Percentiles rank a stretch among this genome's conserved stretches.
phyloP scores from a whole-genome alignment of 2,113 vertebrate species.

The Trachemys scripta region DNA sequence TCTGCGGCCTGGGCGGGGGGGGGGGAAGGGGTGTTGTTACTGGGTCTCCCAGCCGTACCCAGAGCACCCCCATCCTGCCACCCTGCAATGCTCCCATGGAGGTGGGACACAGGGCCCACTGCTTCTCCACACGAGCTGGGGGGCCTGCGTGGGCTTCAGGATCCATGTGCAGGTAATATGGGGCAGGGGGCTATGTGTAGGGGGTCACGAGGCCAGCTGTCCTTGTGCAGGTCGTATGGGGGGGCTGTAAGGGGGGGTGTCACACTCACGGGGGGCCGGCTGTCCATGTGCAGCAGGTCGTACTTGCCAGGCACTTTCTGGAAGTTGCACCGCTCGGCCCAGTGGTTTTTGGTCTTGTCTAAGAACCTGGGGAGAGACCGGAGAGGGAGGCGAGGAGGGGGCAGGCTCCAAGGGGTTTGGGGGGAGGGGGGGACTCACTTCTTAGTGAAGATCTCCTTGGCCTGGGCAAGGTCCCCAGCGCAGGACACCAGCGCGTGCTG shows the following conservation, averaged over 20 bases:
- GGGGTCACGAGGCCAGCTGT: too few species aligned
- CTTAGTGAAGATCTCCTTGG: slow-evolving; percentile 89
- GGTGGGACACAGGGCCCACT: neutral
- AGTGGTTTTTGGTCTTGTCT: slow-evolving; percentile 92
- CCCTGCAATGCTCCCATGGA: too few species aligned
- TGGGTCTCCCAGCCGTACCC: neutral
- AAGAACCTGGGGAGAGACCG: slow-evolving; percentile 81
- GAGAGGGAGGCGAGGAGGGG: neutral
- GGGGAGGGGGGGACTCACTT: slow-evolving; percentile 79
- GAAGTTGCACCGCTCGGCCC: slow-evolving; percentile 83
- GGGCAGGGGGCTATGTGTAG: neutral
- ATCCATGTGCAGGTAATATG: neutral
- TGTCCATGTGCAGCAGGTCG: slow-evolving; percentile 90
- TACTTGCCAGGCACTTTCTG: slow-evolving; percentile 91
- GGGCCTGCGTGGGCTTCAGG: too few species aligned
- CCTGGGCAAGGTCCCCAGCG: slow-evolving; percentile 84
- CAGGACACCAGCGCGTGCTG: slow-evolving; percentile 83
- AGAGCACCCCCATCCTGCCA: too few species aligned
- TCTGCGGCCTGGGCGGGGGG: neutral
- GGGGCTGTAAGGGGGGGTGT: too few species aligned
- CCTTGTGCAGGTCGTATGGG: too few species aligned
- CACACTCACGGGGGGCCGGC: slow-evolving; percentile 42
- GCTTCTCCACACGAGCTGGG: too few species aligned
- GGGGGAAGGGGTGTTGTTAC: neutral
- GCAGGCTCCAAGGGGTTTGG: neutral